Evolutionary conservation across 23 tunicate species (phyloP), one percentile per base, ranked within the genome.

Genomic region (Aplidium turbinatum): DNA sequence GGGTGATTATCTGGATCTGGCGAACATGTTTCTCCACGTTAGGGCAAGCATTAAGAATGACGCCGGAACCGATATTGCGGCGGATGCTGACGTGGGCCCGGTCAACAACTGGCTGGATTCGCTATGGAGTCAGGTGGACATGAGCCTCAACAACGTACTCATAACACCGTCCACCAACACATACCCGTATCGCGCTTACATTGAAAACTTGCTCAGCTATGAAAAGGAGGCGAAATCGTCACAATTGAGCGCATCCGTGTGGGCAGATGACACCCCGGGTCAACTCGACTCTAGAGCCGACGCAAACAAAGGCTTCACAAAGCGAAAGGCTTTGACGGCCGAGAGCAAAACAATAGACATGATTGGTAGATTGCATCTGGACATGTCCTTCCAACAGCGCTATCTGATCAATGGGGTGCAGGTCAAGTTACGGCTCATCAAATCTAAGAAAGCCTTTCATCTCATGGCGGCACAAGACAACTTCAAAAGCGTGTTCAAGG

Each of bases 371-470:
- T 45, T 65, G 31, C 82, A 77, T 47, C 45, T 77, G 28, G 82
- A 77, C 29, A 20, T 79, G 54, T 22, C 21, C n/a, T 52, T 67
- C 35, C 76, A 79, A 39, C 24, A 68, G 1, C 48, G 77, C 1
- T 68, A 79, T 68, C 19, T 79, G 1, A 23, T 79, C 1, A 79
- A 68, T 50, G 84, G 72, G 4, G 50, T 77, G 2, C 61, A 63
- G 21, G 30, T 76, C 3, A 31, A 33, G 27, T 31, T 73, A 46
- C 53, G 33, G 6, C 26, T 73, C 9, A 73, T 26, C 9, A 19
- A 47, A 54, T 21, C 66, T 4, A 73, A 73, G 30, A 19, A 54
- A 18, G 13, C 2, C 16, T 73, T 73, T 73, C 24, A 35, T 47
- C 28, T 70, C 18, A 25, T 3, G 19, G 73, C 4, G 27, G 21